Conservation (phyloP, 2,888 invertebrate genomes). For the Digitonthophagus gazella region DNA sequence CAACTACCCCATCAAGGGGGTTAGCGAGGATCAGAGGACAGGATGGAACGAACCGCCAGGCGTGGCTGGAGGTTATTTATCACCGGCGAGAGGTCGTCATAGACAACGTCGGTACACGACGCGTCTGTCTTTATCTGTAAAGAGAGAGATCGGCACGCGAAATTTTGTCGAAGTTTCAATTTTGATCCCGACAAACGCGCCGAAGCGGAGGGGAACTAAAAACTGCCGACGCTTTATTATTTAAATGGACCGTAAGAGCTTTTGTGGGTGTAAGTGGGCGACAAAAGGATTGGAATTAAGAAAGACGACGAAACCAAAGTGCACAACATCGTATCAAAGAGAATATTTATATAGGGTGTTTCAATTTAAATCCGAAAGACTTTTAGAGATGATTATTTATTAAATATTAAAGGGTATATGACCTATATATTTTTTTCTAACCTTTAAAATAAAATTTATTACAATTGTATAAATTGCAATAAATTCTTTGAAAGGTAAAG, state of each 20-base stretch:
- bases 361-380: too few relatives aligned
- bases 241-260: background rate
- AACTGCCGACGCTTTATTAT: background rate
- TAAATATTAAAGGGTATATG: too few relatives aligned
- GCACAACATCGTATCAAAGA: background rate
- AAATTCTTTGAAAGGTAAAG: too few relatives aligned
- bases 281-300: background rate
- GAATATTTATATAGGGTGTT: background rate
- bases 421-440: too few relatives aligned
- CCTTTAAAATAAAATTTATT: too few relatives aligned
- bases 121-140: background rate
- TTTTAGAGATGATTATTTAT: too few relatives aligned
- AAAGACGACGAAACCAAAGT: background rate
- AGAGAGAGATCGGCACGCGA: background rate
- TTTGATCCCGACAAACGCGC: too few relatives aligned
- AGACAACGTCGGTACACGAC: background rate
- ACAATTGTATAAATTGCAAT: too few relatives aligned
- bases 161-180: background rate
- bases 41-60: background rate
- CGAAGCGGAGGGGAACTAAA: background rate
- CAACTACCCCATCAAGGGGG: background rate
- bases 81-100: background rate
- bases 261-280: background rate
- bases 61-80: background rate
- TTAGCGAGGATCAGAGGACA: background rate